Base-by-base conservation (phyloP, 2,888 invertebrate species). In the Megaustenia siamemsis region DNA sequence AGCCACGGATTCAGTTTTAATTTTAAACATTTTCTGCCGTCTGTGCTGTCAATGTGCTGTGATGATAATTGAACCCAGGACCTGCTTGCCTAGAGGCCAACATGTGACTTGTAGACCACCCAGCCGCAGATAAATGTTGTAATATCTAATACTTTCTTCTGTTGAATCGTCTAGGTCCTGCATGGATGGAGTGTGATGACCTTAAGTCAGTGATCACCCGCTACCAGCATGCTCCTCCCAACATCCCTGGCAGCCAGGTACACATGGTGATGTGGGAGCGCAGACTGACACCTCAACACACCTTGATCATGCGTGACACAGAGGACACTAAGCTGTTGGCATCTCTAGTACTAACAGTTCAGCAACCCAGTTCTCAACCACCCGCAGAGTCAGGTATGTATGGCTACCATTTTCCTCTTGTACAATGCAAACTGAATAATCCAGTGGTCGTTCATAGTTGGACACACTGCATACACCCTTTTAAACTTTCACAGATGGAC, bases 221-320 rank as follows among this genome's bases (percentile, higher is more conserved):
- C n/a, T 92, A 89, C 84, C 82, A 86, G 2, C 63, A 82, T 5
- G 79, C 56, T n/a, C 53, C 85, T 12, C 92, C 92, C 0, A 75
- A 75, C 18, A 89, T 93, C 76, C 90, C 91, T 18, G 87, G 91
- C 6, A 87, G 87, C 56, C 90, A 93, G 88, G 89, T 93, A n/a
- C 93, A 93, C 86, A 91, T 93, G 28, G 90, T 93, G 15, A 92
- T 93, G 92, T 93, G 93, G 93, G 93, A 93, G 83, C 86, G 87
- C 63, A 83, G 87, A 32, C 78, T 88, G n/a, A 83, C 86, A 2
- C 60, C 78, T 15, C 68, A 49, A n/a, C 85, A 86, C 24, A 83
- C 81, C 2, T 82, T 86, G 10, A 76, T 82, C 45, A 84, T 87
- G 76, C 82, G 84, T 28, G 85, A 88, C 78, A 87, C 88, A 6